phyloP scores from a whole-genome alignment of 2,113 vertebrate genomes.

The Synchiropus splendidus region DNA sequence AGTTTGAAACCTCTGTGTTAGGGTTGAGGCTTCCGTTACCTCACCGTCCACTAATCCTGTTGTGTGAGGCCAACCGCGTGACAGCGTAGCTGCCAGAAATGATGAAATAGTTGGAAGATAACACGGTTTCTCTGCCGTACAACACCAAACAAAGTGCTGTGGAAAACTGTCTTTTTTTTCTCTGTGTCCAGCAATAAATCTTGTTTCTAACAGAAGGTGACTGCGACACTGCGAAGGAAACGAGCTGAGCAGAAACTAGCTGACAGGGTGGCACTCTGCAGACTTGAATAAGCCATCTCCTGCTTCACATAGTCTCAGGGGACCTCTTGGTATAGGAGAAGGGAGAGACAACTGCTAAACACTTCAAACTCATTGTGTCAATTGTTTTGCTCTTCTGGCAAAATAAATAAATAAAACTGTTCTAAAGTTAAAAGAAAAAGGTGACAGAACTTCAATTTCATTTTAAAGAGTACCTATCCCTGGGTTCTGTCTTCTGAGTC shows the following conservation, averaged over 20 bases:
- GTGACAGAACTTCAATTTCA: no score
- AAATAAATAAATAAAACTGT: no score
- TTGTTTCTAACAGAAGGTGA: conserved; percentile 28
- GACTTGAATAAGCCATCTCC: conserved; percentile 23
- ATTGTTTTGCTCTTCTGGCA: no score
- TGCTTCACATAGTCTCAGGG: conserved; percentile 33
- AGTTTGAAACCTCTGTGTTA: background rate
- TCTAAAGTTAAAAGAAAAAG: conserved; percentile 41
- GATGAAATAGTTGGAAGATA: conserved; percentile 25
- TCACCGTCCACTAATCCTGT: conserved; percentile 20
- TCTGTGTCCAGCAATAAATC: conserved; percentile 25
- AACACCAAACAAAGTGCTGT: conserved; percentile 11
- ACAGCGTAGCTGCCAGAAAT: conserved; percentile 17
- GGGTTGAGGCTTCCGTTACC: conserved; percentile 26
- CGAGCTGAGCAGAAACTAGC: conserved; percentile 32
- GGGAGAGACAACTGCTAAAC: conserved; percentile 48
- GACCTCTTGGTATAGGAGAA: conserved; percentile 34
- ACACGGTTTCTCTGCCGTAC: conserved; percentile 17
- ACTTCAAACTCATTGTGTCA: conserved; percentile 27
- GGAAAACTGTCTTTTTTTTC: conserved; percentile 24
- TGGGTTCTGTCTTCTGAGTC: no score
- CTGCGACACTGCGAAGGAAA: conserved; percentile 19
- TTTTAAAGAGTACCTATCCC: no score
- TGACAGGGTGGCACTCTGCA: conserved; percentile 31
- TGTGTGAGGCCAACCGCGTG: conserved; percentile 16